A percentile compares a stretch with the other conserved stretches of the same genome.
These are phyloP conservation scores for Okapia johnstoni DNA, from an alignment of 2,113 vertebrate species.

Conservation along the genomic window DNA sequence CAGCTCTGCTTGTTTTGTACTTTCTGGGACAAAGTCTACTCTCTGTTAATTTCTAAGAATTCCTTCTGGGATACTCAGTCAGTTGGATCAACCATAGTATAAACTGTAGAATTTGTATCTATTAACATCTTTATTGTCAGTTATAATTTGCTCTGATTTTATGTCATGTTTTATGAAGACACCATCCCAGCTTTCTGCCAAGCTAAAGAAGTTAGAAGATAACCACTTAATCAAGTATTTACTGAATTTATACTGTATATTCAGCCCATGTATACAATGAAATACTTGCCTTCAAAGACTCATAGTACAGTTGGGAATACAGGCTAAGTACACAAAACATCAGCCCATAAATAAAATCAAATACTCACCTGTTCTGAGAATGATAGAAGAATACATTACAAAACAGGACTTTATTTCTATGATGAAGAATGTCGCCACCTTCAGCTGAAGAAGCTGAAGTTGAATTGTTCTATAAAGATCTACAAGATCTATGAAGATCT, in stretches of 20 bases:
- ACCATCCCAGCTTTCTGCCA: neutral
- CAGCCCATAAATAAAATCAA: neutral
- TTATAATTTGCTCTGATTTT: neutral
- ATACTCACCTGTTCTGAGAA: neutral
- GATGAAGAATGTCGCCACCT: neutral
- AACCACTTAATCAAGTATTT: neutral
- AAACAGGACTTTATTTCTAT: neutral
- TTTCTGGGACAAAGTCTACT: conserved; percentile 63
- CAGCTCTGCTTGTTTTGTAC: conserved; percentile 24
- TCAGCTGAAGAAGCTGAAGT: neutral
- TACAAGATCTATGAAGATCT: neutral
- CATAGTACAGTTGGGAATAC: neutral
- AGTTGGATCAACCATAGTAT: neutral
- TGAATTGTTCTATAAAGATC: neutral
- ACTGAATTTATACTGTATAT: conserved; percentile 29
- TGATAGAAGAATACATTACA: neutral
- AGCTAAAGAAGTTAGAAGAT: neutral
- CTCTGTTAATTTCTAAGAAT: neutral
- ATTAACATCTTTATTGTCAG: neutral
- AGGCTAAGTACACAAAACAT: neutral
- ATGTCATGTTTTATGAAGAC: neutral
- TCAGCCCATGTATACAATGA: neutral
- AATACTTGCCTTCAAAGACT: neutral
- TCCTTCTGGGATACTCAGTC: neutral
- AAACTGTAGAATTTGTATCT: neutral